phyloP scores from a whole-genome alignment of 2,113 vertebrate species.

The Ctenodactylus gundi region DNA sequence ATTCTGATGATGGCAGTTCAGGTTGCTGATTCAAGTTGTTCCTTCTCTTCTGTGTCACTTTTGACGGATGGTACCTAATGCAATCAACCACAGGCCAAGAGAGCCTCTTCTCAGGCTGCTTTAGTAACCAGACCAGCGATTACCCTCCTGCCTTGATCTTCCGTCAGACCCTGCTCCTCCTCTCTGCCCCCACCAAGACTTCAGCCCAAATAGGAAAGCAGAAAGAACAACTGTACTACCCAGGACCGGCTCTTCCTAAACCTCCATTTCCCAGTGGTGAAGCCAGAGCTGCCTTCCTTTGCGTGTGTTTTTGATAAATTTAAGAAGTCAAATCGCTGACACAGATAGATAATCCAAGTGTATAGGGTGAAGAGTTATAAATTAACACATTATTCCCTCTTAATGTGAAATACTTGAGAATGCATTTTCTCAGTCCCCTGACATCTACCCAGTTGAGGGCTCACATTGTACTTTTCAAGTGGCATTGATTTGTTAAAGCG shows the following conservation, averaged over 20 bases:
- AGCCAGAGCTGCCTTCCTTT: constrained; percentile 84
- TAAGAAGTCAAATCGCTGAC: constrained; percentile 93
- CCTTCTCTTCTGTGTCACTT: constrained; percentile 85
- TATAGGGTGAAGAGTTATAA: constrained; percentile 97
- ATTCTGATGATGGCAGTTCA: constrained; percentile 85
- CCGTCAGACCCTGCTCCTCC: not conserved
- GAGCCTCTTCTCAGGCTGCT: constrained; percentile 74
- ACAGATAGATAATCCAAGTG: constrained; percentile 98
- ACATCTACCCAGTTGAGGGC: constrained; percentile 94
- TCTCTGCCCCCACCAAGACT: not conserved
- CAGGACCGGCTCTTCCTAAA: constrained; percentile 72
- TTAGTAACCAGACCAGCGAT: constrained; percentile 68
- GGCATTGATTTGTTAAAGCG: constrained; percentile 99
- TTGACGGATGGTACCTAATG: constrained; percentile 91
- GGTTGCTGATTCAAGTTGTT: constrained; percentile 89
- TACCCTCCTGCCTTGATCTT: constrained; percentile 49
- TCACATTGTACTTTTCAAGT: constrained; percentile 97
- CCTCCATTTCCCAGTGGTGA: constrained; percentile 74
- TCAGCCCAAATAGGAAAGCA: constrained; percentile 12
- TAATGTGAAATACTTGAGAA: constrained; percentile 96
- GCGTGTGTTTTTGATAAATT: constrained; percentile 94
- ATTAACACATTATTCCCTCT: constrained; percentile 99
- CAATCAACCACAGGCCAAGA: constrained; percentile 87
- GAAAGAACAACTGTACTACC: not conserved
- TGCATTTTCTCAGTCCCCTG: constrained; percentile 92